Percentiles rank a stretch among this genome's conserved stretches.
Conservation (phyloP, 2,113 vertebrate genomes). For the Eupsittula cactorum region DNA sequence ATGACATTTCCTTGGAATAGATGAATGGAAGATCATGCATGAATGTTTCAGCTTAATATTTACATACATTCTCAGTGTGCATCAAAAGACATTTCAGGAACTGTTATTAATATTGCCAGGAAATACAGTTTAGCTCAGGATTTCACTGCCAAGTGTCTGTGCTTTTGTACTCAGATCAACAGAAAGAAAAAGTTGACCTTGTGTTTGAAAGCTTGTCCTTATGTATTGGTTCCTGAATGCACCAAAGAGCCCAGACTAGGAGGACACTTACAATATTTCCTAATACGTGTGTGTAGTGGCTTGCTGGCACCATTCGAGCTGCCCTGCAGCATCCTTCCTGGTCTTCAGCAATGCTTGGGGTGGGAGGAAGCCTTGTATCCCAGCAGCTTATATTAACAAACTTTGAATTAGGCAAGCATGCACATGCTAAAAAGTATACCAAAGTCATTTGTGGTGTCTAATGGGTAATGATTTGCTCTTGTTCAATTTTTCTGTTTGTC, state of each 20-base stretch:
- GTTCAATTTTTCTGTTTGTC: background rate
- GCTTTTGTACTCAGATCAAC: background rate
- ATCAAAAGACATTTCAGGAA: slow-evolving; percentile 12
- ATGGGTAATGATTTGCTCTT: background rate
- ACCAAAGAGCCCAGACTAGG: background rate
- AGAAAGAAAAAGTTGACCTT: background rate
- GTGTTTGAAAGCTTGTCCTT: background rate
- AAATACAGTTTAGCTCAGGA: background rate
- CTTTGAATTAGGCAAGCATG: background rate
- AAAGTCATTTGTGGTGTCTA: background rate
- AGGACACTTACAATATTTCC: background rate
- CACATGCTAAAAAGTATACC: background rate
- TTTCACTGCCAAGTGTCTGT: background rate
- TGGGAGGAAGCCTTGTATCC: background rate
- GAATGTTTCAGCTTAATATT: background rate
- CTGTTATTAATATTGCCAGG: background rate
- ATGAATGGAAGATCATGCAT: background rate
- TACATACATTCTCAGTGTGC: background rate
- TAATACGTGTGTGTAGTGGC: background rate
- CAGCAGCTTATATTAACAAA: background rate
- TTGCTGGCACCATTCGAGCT: background rate
- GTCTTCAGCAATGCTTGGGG: background rate
- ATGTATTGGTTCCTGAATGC: background rate
- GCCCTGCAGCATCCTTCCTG: background rate
- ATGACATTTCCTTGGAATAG: slow-evolving; percentile 17